These are phyloP conservation scores for Asobara japonica DNA, from an alignment of 1,140 invertebrate species.

Conservation along the genomic window DNA sequence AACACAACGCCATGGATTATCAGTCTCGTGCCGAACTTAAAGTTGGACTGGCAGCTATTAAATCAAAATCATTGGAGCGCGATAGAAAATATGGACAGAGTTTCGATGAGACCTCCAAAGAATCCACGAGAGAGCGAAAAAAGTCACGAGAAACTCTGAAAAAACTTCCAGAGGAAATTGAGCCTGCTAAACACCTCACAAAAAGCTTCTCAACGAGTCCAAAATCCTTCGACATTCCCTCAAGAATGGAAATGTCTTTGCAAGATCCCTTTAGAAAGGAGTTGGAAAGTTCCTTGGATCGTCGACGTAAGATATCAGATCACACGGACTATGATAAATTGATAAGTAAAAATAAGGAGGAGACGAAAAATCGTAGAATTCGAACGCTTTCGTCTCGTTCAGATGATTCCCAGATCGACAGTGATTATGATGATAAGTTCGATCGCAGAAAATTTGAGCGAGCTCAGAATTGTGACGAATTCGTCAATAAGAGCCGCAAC, in stretches of 20 bases:
- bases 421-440: slow-evolving; percentile 29
- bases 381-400: slow-evolving; percentile 35
- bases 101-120: slow-evolving; percentile 15
- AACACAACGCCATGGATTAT: slow-evolving; percentile 32
- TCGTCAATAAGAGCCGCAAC: slow-evolving; percentile 14
- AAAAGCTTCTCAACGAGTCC: slow-evolving; percentile 33
- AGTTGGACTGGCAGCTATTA: slow-evolving; percentile 31
- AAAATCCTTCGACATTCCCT: slow-evolving; percentile 25
- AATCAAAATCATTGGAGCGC: slow-evolving; percentile 36
- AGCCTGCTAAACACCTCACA: not conserved
- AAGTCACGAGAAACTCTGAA: slow-evolving; percentile 25
- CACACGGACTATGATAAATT: slow-evolving; percentile 25
- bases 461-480: slow-evolving; percentile 21
- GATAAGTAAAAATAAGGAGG: slow-evolving; percentile 7
- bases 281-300: slow-evolving; percentile 42
- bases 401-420: slow-evolving; percentile 35
- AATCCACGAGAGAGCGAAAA: slow-evolving; percentile 20
- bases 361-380: slow-evolving; percentile 16
- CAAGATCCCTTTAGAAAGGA: slow-evolving; percentile 54
- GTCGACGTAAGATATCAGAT: slow-evolving; percentile 28
- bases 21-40: slow-evolving; percentile 26
- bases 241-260: slow-evolving; percentile 30
- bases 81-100: slow-evolving; percentile 21
- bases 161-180: slow-evolving; percentile 18
- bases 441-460: slow-evolving; percentile 18